Base-by-base conservation (phyloP, 2,113 vertebrate species). In the Panthera tigris region DNA sequence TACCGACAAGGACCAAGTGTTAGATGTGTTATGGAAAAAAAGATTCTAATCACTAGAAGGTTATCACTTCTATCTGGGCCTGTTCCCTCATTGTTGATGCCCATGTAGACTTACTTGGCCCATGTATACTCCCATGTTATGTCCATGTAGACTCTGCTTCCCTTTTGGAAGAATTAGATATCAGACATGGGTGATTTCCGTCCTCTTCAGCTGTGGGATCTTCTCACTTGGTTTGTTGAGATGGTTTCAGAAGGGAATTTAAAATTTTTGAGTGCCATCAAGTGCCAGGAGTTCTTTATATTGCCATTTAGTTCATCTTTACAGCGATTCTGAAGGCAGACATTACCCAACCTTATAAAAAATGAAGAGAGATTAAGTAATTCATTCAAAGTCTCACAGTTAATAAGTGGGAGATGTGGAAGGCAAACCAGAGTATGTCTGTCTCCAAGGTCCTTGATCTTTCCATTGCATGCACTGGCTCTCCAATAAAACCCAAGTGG, bases 271-370 rank as follows among this genome's bases (percentile, higher is more conserved):
- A 79, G 50, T 80, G 71, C 57, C 2, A 0, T 31, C 0, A 21
- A n/a, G 79, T 55, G 50, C 55, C 12, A 31, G 23, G 36, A 76
- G 31, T 65, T 95, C 85, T 95, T 45, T 45, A 4, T 33, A 39
- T 96, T 45, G 27, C 45, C 63, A 69, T 89, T 97, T 93, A 65
- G 41, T 73, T 95, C 3, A 78, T 81, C n/a, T 68, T 63, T 29
- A 39, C 12, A 73, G 85, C 29, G 31, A 18, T 92, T 97, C 19
- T 41, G n/a, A 94, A 97, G 63, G 74, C 36, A 95, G 57, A 41
- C 10, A 52, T 89, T 85, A 90, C 10, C n/a, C 55, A 80, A 33
- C 52, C 23, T 90, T 92, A 91, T n/a, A 0, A 2, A 97, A 96
- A 90, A 82, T 88, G 65, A 76, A 96, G 39, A 86, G 74, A 82